Evolutionary conservation across 2,888 invertebrate species (phyloP), one percentile per base, ranked within the genome.

Genomic region (Eilema sororculum): DNA sequence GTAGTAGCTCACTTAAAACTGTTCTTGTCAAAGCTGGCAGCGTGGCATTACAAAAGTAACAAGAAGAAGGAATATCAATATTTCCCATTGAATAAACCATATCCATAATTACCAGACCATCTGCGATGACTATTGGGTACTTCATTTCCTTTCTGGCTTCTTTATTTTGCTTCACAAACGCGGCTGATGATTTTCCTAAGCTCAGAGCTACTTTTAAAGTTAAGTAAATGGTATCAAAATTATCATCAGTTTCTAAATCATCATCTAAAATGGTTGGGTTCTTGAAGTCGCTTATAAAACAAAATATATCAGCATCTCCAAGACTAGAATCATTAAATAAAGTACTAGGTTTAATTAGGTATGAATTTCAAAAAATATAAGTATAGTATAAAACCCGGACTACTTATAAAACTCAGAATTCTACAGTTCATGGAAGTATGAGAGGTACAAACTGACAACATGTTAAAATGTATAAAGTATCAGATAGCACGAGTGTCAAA

Each of bases 301-400:
- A 92, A 82, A 93, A 92, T 22, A 95, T 86, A 72, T 94, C 93
- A 2, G 90, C 93, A 78, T 94, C 94, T 83, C 86, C 71, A 87
- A 91, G 76, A 64, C 94, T 79, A 69, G 72, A 78, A 77, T 33
- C 10, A 56, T 30, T 0, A 24, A 16, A 33, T 33, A 16, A 33
- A 22, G 22, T 24, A 57, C 24, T 20, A 9, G n/a, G 20, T n/a
- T 20, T 12, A 37, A 3, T 8, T 28, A 28, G 5, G 28, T n/a
- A n/a, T n/a, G n/a, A n/a, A n/a, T n/a, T n/a, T n/a, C n/a, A n/a
- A n/a, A n/a, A n/a, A n/a, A n/a, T n/a, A n/a, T n/a, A n/a, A n/a
- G n/a, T n/a, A n/a, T n/a, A n/a, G n/a, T n/a, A n/a, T n/a, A n/a
- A n/a, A n/a, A n/a, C n/a, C n/a, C n/a, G n/a, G n/a, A n/a, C n/a